phyloP scores from a whole-genome alignment of 2,888 invertebrate genomes.

The Limenitis camilla region DNA sequence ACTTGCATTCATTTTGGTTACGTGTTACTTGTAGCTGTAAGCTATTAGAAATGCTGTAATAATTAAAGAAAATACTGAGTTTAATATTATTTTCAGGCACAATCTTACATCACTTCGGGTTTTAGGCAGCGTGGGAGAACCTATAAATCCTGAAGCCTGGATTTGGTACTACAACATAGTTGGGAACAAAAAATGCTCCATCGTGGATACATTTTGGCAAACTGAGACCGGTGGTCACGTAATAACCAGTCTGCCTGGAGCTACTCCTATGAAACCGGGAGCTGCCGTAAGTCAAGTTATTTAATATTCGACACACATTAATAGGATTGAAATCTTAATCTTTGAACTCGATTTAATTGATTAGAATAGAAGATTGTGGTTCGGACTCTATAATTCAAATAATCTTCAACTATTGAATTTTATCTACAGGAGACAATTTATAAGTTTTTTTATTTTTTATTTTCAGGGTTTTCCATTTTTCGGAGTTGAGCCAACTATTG shows the following conservation, averaged over 20 bases:
- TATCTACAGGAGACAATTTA: not conserved
- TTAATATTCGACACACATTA: not conserved
- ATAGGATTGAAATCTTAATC: not conserved
- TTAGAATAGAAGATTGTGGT: too few relatives aligned
- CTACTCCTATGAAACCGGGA: conserved; percentile 97
- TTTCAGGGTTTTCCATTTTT: conserved; percentile 99
- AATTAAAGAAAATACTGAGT: not conserved
- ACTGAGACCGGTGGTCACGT: conserved; percentile 99
- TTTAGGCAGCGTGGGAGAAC: conserved; percentile 98
- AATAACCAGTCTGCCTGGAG: conserved; percentile 95
- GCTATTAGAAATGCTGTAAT: not conserved
- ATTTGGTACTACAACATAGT: conserved; percentile 92
- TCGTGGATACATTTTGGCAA: conserved; percentile 99
- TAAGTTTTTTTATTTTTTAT: too few relatives aligned
- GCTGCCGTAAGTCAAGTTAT: conserved; percentile 84
- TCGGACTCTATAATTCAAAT: too few relatives aligned
- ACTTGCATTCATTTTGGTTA: too few relatives aligned
- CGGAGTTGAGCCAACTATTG: conserved; percentile 90
- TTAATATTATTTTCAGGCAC: conserved; percentile 64
- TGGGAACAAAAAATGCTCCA: conserved; percentile 88
- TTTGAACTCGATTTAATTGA: not conserved
- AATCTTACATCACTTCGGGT: conserved; percentile 80
- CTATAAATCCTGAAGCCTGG: conserved; percentile 99
- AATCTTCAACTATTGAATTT: not conserved
- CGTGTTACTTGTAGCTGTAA: too few relatives aligned